Conservation (phyloP, 92 coral and sea anemone genomes). For the Zoanthus gigantus region DNA sequence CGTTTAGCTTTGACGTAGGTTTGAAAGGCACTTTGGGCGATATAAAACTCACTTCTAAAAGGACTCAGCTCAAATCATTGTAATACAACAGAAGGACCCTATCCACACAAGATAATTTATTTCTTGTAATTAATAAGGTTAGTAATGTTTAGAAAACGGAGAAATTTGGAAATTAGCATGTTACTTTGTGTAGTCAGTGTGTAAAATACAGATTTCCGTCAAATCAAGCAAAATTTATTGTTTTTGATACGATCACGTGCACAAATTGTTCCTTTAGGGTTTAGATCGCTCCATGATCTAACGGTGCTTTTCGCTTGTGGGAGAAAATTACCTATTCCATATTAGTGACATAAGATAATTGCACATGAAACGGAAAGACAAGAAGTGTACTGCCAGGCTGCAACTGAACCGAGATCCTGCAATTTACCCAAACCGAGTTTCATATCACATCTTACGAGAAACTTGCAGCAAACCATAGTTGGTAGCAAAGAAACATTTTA, state of each 20-base stretch:
- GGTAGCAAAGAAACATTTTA: background rate
- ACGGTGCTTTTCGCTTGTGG: background rate
- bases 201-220: background rate
- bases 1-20: constrained; percentile 5
- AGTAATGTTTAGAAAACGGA: background rate
- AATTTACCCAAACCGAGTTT: background rate
- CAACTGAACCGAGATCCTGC: background rate
- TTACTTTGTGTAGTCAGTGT: constrained; percentile 1
- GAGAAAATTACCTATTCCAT: background rate
- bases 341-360: background rate
- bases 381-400: background rate
- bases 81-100: background rate
- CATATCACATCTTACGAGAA: background rate
- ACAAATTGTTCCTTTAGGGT: background rate
- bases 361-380: background rate
- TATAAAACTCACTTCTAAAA: constrained; percentile 13
- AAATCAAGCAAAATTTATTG: background rate
- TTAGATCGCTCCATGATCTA: background rate
- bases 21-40: background rate
- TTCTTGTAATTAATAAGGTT: background rate
- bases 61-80: background rate
- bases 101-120: background rate
- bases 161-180: background rate
- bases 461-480: background rate
- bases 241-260: background rate